phyloP scores from a whole-genome alignment of 2,888 invertebrate species.

The Pristionchus mayeri region DNA sequence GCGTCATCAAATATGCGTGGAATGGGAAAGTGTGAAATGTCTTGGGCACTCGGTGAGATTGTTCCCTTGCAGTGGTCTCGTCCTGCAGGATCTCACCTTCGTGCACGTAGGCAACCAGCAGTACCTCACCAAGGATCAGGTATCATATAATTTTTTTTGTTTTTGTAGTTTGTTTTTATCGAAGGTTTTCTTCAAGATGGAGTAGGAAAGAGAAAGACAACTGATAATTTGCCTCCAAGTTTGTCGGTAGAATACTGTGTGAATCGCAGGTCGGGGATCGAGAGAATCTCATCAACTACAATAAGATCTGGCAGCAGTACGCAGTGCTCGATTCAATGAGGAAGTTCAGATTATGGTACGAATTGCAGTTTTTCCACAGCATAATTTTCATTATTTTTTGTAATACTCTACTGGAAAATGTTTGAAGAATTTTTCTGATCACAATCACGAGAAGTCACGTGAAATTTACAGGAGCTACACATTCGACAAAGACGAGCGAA shows the following conservation, averaged over 20 bases:
- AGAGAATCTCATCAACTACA: slow-evolving; percentile 86
- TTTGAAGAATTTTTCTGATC: background rate
- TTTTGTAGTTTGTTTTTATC: too few species aligned
- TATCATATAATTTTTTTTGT: too few species aligned
- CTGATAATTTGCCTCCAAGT: too few species aligned
- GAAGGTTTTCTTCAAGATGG: slow-evolving; percentile 28
- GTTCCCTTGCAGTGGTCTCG: slow-evolving; percentile 86
- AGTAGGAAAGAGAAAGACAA: background rate
- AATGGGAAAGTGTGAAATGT: too few species aligned
- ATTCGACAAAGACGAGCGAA: slow-evolving; percentile 92
- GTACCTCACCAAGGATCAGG: slow-evolving; percentile 81
- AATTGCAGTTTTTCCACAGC: too few species aligned
- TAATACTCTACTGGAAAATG: background rate
- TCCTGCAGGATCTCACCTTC: slow-evolving; percentile 98
- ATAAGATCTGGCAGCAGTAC: slow-evolving; percentile 98
- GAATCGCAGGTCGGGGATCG: slow-evolving; percentile 81
- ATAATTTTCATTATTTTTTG: background rate
- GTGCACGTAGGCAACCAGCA: slow-evolving; percentile 98
- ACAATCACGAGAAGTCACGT: too few species aligned
- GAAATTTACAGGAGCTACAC: slow-evolving; percentile 88
- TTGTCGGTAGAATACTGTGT: background rate
- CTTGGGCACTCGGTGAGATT: background rate
- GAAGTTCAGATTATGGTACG: slow-evolving; percentile 96
- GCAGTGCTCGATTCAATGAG: slow-evolving; percentile 98
- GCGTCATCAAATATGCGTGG: too few species aligned